Conservation (phyloP, 2,888 invertebrate genomes). For the Drosophila mettleri region DNA sequence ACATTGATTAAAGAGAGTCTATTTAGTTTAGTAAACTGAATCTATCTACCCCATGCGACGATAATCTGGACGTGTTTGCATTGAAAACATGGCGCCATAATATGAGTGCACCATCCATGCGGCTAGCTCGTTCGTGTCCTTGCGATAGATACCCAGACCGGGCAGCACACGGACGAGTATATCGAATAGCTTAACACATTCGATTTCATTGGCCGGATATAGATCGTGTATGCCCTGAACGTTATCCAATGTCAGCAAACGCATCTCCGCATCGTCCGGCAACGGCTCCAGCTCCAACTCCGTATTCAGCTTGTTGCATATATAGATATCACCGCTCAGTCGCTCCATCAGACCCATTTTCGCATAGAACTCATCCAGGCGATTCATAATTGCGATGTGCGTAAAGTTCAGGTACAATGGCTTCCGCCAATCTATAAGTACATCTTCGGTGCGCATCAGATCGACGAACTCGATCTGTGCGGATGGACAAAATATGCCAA, state of each 20-base stretch:
- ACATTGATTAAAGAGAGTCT: background rate
- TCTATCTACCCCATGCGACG: slow-evolving; percentile 88
- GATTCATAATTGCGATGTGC: slow-evolving; percentile 92
- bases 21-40: too few species aligned
- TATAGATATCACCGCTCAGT: slow-evolving; percentile 92
- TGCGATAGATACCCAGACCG: slow-evolving; percentile 92
- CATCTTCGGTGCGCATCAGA: slow-evolving; percentile 90
- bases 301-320: slow-evolving; percentile 88
- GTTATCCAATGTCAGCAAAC: slow-evolving; percentile 91
- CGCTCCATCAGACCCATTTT: slow-evolving; percentile 89
- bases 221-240: slow-evolving; percentile 93
- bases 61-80: slow-evolving; percentile 93
- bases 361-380: slow-evolving; percentile 90
- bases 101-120: slow-evolving; percentile 97
- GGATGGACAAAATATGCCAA: slow-evolving; percentile 93
- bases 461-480: slow-evolving; percentile 90
- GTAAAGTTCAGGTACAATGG: slow-evolving; percentile 95
- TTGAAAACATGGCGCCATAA: slow-evolving; percentile 96
- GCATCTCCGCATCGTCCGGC: slow-evolving; percentile 90
- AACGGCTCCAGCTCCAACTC: slow-evolving; percentile 88
- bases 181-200: slow-evolving; percentile 93
- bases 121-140: slow-evolving; percentile 89
- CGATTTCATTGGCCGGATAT: slow-evolving; percentile 95
- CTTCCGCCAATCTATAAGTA: slow-evolving; percentile 91
- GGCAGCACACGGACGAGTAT: slow-evolving; percentile 91